phyloP scores from a whole-genome alignment of 2,888 invertebrate genomes.

The Trimorus sp. region DNA sequence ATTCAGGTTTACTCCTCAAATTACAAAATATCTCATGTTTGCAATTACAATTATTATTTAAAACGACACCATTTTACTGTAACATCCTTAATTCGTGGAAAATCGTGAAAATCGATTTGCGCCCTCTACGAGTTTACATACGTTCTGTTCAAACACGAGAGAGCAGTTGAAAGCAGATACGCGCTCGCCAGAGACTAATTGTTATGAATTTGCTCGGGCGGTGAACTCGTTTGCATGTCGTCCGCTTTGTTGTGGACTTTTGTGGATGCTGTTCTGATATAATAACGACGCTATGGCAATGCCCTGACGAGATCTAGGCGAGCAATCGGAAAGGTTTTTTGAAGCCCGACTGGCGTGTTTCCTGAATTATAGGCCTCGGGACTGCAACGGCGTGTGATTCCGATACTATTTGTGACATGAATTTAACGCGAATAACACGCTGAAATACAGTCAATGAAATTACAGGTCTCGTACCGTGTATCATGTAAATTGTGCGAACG shows the following conservation, averaged over 20 bases:
- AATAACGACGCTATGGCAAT: conserved; percentile 38
- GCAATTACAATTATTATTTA: too few species aligned
- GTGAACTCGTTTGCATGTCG: conserved; percentile 18
- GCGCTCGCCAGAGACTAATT: conserved; percentile 10
- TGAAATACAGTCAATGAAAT: conserved; percentile 8
- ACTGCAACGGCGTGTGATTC: conserved; percentile 8
- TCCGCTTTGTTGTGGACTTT: conserved; percentile 35
- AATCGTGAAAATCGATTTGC: neutral
- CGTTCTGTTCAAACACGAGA: conserved; percentile 2
- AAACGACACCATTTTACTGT: too few species aligned
- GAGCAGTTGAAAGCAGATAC: neutral
- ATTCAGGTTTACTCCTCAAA: too few species aligned
- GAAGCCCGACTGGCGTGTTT: conserved; percentile 4
- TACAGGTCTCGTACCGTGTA: conserved; percentile 12
- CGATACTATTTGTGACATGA: conserved; percentile 35
- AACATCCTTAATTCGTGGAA: too few species aligned
- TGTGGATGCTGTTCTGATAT: conserved; percentile 29
- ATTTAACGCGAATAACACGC: conserved; percentile 28
- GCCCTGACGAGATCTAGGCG: conserved; percentile 16
- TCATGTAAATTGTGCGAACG: conserved; percentile 32
- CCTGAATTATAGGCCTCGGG: conserved; percentile 33
- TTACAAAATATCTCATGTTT: too few species aligned
- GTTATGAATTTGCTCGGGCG: conserved; percentile 5
- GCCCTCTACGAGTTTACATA: neutral
- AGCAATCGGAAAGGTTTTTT: conserved; percentile 14